Base-by-base conservation (phyloP, 2,888 invertebrate genomes). In the Omphaloscelis lunosa region DNA sequence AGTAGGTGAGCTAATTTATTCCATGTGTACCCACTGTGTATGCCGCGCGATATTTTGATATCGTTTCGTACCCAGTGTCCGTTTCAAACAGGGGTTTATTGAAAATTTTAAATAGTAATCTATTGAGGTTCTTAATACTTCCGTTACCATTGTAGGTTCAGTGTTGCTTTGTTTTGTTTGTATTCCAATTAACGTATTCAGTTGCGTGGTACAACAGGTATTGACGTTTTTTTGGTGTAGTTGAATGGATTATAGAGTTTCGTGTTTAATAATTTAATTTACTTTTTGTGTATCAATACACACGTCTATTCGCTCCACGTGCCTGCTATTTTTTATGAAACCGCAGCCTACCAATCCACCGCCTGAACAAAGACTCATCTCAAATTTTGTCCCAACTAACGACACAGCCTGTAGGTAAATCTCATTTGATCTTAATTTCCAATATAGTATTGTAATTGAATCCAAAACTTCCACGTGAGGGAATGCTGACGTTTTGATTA, bases 401-500 rank as follows among this genome's bases (percentile, higher is more conserved):
- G 53, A 15, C 29, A 51, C 20, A 23, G 4, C 23, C 29, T 58
- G 15, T 34, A 41, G 17, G 29, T 29, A 72, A 51, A 67, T 62
- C 48, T 8, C n/a, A 58, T 29, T 58, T 23, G 15, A 66, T 79
- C 29, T 29, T 48, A n/a, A 48, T 75, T 39, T 53, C 56, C 56
- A 66, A 48, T 70, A 39, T 8, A 34, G 29, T 51, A 17, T 62
- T 39, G 27, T 58, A 68, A 41, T 65, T 53, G 29, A 72, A 67
- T 23, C 39, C 9, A 59, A 29, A 58, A 53, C 29, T 45, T 65
- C 23, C 23, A n/a, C 17, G 29, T 29, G 23, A 27, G 20, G 7
- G 8, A 20, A 45, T 23, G 41, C 27, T 48, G 41, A 63, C 41
- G 29, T 68, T 67, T 77, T 59, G 34, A 77, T 81, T 58, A 68